Conservation (phyloP, 2,797 vertebrate genomes). For the Gambusia yucatana region DNA sequence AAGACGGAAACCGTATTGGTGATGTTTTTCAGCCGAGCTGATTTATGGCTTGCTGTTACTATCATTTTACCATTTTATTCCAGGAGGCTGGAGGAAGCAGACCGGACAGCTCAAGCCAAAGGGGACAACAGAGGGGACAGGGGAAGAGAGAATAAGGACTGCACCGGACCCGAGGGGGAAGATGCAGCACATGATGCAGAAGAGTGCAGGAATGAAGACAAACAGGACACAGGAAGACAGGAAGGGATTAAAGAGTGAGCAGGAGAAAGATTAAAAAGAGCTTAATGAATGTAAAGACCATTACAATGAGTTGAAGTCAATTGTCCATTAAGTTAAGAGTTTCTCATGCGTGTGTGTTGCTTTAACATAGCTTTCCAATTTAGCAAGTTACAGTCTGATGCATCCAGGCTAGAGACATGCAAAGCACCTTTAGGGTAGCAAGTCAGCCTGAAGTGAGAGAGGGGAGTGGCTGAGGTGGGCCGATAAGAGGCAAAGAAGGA, state of each 20-base stretch:
- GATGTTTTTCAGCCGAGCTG: constrained; percentile 75
- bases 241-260: constrained; percentile 43
- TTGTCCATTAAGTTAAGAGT: constrained; percentile 76
- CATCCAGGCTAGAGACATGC: constrained; percentile 64
- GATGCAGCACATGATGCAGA: constrained; percentile 26
- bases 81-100: constrained; percentile 44
- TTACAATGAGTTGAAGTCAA: constrained; percentile 76
- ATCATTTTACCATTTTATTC: constrained; percentile 72
- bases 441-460: constrained; percentile 48
- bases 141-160: constrained; percentile 11
- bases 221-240: constrained; percentile 29
- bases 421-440: constrained; percentile 49
- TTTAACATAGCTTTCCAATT: constrained; percentile 76
- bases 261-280: constrained; percentile 31
- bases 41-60: constrained; percentile 73
- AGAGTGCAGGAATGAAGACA: constrained; percentile 43
- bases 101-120: constrained; percentile 51
- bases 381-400: constrained; percentile 75
- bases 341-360: constrained; percentile 72
- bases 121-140: constrained; percentile 7
- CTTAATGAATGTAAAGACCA: constrained; percentile 74
- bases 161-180: constrained; percentile 34
- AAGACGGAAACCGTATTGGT: constrained; percentile 58
- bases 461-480: constrained; percentile 48
- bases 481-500: constrained; percentile 49